Evolutionary conservation across 1,140 invertebrate species (phyloP), one percentile per base, ranked within the genome.

Genomic region (Alviniconcha marisindica): DNA sequence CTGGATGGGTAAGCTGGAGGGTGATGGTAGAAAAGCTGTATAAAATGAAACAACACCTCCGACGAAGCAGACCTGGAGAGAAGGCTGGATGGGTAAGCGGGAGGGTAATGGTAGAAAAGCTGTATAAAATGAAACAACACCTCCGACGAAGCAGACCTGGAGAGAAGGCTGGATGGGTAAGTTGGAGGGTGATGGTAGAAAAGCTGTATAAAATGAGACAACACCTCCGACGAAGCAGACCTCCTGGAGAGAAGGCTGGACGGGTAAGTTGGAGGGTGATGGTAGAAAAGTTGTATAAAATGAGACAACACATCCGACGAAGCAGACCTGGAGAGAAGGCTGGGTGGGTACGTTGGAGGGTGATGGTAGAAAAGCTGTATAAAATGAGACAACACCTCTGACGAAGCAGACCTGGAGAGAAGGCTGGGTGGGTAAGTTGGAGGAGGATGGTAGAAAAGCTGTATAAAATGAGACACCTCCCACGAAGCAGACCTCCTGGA

Each of bases 401-500:
- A 66, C 60, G 31, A 14, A 24, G 4, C n/a, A 33, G 3, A 33
- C 18, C 5, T 31, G 21, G 31, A 31, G 1, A 4, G 5, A 31
- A 33, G 56, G 31, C 28, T 66, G 28, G n/a, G 28, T 33, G 28
- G 3, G 24, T 15, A 33, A 2, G 24, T 42, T 1, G 18, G n/a
- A 7, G 60, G 5, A 21, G 5, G 28, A 7, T n/a, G n/a, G n/a
- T n/a, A n/a, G n/a, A n/a, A n/a, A n/a, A n/a, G n/a, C n/a, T n/a
- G n/a, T n/a, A n/a, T n/a, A n/a, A n/a, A n/a, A n/a, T n/a, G n/a
- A n/a, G n/a, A n/a, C n/a, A 21, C 73, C 44, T 76, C 73, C 7
- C 14, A 76, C 3, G 73, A 76, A 76, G 73, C 73, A 48, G 73
- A 76, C 21, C 42, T 51, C 4, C 33, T 76, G 73, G 73, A 76